These are phyloP conservation scores for Dinocampus coccinellae DNA, from an alignment of 2,888 invertebrate species.

Conservation along the genomic window DNA sequence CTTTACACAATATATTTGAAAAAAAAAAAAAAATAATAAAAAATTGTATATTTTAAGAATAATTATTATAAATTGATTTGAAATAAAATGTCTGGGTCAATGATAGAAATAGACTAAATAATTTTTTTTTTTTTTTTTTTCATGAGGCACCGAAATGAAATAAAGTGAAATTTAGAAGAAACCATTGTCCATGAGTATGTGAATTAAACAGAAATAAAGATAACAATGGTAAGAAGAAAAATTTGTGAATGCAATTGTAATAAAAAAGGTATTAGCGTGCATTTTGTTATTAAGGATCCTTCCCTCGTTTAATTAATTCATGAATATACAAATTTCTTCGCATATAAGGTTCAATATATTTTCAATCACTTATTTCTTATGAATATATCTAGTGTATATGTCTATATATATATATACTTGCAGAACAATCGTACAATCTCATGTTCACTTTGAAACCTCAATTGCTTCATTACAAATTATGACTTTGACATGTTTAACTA, in stretches of 20 bases:
- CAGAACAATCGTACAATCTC: slow-evolving; percentile 46
- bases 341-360: slow-evolving; percentile 64
- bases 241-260: slow-evolving; percentile 11
- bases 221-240: not conserved
- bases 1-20: not conserved
- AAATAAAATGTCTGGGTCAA: too few species aligned
- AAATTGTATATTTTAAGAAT: not conserved
- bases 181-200: not conserved
- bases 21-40: not conserved
- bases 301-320: slow-evolving; percentile 65
- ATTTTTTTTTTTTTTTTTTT: too few species aligned
- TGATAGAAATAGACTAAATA: too few species aligned
- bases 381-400: slow-evolving; percentile 51
- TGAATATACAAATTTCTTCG: slow-evolving; percentile 67
- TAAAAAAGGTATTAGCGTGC: slow-evolving; percentile 16
- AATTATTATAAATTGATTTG: not conserved
- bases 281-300: slow-evolving; percentile 42
- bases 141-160: too few species aligned
- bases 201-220: not conserved
- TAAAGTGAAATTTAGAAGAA: not conserved
- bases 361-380: slow-evolving; percentile 59
- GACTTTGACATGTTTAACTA: slow-evolving; percentile 24
- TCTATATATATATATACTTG: slow-evolving; percentile 61
- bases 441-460: slow-evolving; percentile 23
- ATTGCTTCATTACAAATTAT: slow-evolving; percentile 38